A percentile compares a stretch with the other conserved stretches of the same genome.
Conservation (phyloP, 2,888 invertebrate genomes). For the Cephalotes varians region DNA sequence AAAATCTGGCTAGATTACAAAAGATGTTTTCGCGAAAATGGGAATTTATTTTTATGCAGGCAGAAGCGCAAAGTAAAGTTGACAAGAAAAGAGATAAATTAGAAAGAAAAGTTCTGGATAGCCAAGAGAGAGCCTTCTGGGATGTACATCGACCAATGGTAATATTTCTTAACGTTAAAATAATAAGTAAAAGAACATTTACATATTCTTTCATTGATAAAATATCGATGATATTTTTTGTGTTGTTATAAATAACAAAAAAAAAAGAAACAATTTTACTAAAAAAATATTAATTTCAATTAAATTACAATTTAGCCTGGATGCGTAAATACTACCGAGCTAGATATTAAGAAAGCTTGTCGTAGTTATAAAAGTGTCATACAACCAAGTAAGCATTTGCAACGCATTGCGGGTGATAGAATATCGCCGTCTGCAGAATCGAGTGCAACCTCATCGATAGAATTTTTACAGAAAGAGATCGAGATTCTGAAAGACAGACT, state of each 20-base stretch:
- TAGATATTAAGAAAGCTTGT: slow-evolving; percentile 98
- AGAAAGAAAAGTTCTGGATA: slow-evolving; percentile 99
- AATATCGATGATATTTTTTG: not conserved
- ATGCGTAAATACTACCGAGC: slow-evolving; percentile 99
- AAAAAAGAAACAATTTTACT: not conserved
- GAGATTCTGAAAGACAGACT: slow-evolving; percentile 91
- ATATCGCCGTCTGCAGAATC: slow-evolving; percentile 87
- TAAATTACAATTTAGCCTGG: slow-evolving; percentile 91
- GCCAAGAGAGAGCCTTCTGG: slow-evolving; percentile 99
- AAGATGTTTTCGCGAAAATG: slow-evolving; percentile 99
- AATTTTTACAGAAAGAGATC: slow-evolving; percentile 90
- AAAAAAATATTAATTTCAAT: not conserved
- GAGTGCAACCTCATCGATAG: slow-evolving; percentile 82
- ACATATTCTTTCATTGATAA: not conserved
- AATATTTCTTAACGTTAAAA: not conserved
- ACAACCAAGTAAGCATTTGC: slow-evolving; percentile 84
- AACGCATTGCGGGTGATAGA: slow-evolving; percentile 86
- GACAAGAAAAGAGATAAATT: slow-evolving; percentile 99
- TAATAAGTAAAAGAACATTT: not conserved
- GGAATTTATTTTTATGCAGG: slow-evolving; percentile 99
- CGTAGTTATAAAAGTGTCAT: slow-evolving; percentile 87
- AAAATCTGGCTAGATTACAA: slow-evolving; percentile 98
- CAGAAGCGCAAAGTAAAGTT: slow-evolving; percentile 96
- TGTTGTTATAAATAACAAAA: not conserved
- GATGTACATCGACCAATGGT: slow-evolving; percentile 99